Percentiles rank a stretch among this genome's conserved stretches.
Evolutionary conservation across 1,140 invertebrate genomes (phyloP).

Genomic region (Drosophila nigrodunni): DNA sequence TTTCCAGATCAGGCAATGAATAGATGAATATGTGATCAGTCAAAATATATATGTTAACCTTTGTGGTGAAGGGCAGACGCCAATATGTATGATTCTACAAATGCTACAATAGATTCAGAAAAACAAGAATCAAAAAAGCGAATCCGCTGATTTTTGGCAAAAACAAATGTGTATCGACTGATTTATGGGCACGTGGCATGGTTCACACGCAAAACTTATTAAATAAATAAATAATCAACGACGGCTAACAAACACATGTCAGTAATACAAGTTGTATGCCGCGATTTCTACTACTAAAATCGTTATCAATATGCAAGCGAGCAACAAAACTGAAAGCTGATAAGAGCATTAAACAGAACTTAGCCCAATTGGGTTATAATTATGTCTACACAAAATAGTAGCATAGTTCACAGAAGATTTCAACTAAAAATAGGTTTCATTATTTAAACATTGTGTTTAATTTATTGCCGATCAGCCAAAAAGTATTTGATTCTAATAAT

Average conservation of each 20-base stretch:
- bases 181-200: conserved; percentile 69
- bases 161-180: conserved; percentile 26
- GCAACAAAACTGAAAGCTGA: conserved; percentile 46
- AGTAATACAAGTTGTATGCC: conserved; percentile 33
- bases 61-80: background rate
- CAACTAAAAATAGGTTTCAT: background rate
- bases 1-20: background rate
- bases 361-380: conserved; percentile 15
- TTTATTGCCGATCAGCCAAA: conserved; percentile 5
- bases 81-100: background rate
- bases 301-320: conserved; percentile 55
- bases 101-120: background rate
- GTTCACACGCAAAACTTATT: conserved; percentile 49
- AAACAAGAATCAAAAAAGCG: background rate
- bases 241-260: conserved; percentile 50
- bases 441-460: conserved; percentile 5
- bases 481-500: background rate
- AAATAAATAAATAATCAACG: conserved; percentile 46
- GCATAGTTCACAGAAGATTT: background rate
- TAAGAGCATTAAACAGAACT: conserved; percentile 34
- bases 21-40: conserved; percentile 2
- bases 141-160: conserved; percentile 8
- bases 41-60: conserved; percentile 11
- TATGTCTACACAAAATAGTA: conserved; percentile 21
- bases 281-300: conserved; percentile 54